These are phyloP conservation scores for Alligator mississippiensis DNA, from an alignment of 2,113 vertebrate species.

Conservation along the genomic window DNA sequence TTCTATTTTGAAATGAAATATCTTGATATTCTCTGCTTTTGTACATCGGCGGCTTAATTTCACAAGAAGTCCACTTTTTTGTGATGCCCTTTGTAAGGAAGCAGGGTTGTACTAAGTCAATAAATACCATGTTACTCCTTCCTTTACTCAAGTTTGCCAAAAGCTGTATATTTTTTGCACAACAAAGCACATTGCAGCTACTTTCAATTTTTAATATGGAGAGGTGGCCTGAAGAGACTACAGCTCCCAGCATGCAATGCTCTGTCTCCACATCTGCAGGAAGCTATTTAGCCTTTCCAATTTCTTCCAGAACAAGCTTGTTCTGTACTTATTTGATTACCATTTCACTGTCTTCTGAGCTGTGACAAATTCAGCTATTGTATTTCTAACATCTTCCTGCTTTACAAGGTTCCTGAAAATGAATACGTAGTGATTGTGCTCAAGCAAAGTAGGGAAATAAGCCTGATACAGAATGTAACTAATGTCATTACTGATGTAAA, in stretches of 20 bases:
- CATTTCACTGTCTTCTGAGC: not conserved
- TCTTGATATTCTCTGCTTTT: not conserved
- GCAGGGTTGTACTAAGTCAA: not conserved
- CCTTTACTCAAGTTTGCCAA: not conserved
- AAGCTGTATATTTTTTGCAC: not conserved
- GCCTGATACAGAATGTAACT: not conserved
- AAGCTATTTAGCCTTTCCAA: too few species aligned
- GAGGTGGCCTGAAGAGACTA: not conserved
- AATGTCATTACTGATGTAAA: not conserved
- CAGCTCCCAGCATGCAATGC: not conserved
- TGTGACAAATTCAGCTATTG: not conserved
- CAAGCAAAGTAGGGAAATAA: not conserved
- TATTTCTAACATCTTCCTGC: not conserved
- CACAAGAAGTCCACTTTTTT: not conserved
- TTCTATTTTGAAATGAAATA: conserved; percentile 54
- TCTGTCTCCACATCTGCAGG: not conserved
- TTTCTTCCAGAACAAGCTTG: not conserved
- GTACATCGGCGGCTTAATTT: not conserved
- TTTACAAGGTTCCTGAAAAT: not conserved
- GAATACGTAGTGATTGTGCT: not conserved
- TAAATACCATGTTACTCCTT: not conserved
- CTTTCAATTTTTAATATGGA: not conserved
- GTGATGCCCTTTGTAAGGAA: not conserved
- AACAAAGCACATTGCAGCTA: not conserved
- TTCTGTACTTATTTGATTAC: not conserved